These are phyloP conservation scores for Drosophila phalerata DNA, from an alignment of 2,888 invertebrate species.

Conservation along the genomic window DNA sequence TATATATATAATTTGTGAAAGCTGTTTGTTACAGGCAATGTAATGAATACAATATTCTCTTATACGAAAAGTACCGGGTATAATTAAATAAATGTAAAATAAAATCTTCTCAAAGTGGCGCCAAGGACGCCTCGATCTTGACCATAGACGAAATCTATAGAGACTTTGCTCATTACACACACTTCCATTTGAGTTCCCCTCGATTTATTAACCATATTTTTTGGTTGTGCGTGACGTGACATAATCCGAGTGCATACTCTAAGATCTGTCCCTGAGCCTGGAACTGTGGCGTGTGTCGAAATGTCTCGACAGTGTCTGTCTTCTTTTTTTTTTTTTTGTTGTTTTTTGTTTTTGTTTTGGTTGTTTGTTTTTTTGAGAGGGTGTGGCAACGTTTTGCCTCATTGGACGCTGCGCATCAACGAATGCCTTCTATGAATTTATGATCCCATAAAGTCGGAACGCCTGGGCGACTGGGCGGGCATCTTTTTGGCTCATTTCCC, in stretches of 20 bases:
- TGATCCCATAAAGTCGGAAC: conserved; percentile 64
- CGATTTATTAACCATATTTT: background rate
- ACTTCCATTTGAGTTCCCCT: background rate
- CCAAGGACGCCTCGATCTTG: conserved; percentile 62
- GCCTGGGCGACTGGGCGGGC: conserved; percentile 41
- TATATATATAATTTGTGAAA: too few relatives aligned
- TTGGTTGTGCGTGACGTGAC: conserved; percentile 27
- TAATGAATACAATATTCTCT: background rate
- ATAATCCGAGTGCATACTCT: conserved; percentile 40
- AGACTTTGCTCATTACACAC: background rate
- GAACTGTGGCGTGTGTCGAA: conserved; percentile 25
- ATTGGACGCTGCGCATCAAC: conserved; percentile 51
- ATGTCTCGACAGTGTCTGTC: conserved; percentile 10
- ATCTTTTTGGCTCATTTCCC: conserved; percentile 52
- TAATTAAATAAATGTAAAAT: conserved; percentile 38
- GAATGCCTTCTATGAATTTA: conserved; percentile 65
- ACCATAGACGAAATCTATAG: conserved; percentile 40
- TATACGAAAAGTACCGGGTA: background rate
- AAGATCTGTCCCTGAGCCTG: conserved; percentile 32
- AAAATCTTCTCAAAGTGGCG: conserved; percentile 48
- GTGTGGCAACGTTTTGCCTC: conserved; percentile 51
- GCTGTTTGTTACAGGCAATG: background rate
- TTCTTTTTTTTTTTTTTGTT: background rate
- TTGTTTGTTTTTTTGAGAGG: conserved; percentile 2
- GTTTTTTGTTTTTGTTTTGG: too few relatives aligned